phyloP scores from a whole-genome alignment of 2,888 invertebrate genomes.

The Tiphia femorata region DNA sequence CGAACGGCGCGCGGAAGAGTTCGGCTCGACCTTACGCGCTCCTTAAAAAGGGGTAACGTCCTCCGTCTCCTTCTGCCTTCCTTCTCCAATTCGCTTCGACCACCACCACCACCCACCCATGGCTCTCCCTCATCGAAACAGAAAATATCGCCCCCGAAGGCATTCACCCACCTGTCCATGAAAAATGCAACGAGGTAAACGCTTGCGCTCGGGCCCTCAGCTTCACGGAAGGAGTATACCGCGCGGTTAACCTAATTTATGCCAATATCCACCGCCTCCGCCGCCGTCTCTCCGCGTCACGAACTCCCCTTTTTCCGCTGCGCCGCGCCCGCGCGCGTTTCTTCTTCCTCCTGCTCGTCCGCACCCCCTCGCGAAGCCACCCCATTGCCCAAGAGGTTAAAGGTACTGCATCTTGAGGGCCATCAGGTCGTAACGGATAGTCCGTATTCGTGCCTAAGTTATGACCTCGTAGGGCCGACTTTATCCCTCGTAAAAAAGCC shows the following conservation, averaged over 20 bases:
- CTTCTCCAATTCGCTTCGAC: too few species aligned
- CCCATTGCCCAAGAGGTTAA: conserved; percentile 35
- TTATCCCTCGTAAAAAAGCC: conserved; percentile 51
- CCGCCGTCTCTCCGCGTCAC: background rate
- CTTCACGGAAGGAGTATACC: conserved; percentile 46
- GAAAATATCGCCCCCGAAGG: too few species aligned
- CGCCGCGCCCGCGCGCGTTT: too few species aligned
- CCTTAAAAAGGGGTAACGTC: too few species aligned
- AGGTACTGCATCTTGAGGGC: conserved; percentile 44
- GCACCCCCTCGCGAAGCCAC: background rate
- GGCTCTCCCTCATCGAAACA: too few species aligned
- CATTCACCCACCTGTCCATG: conserved; percentile 21
- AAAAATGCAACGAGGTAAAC: conserved; percentile 29
- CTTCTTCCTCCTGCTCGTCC: too few species aligned
- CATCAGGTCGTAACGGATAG: conserved; percentile 46
- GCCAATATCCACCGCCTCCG: conserved; percentile 35
- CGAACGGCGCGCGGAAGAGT: too few species aligned
- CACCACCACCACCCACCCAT: too few species aligned
- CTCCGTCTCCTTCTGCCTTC: too few species aligned
- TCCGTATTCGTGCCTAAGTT: conserved; percentile 49
- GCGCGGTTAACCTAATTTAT: conserved; percentile 47
- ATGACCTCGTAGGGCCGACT: conserved; percentile 45
- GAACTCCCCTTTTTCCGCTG: too few species aligned
- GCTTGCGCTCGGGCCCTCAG: conserved; percentile 11
- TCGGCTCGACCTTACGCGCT: too few species aligned